Conservation (phyloP, 1,140 invertebrate genomes). For the Apis florea region DNA sequence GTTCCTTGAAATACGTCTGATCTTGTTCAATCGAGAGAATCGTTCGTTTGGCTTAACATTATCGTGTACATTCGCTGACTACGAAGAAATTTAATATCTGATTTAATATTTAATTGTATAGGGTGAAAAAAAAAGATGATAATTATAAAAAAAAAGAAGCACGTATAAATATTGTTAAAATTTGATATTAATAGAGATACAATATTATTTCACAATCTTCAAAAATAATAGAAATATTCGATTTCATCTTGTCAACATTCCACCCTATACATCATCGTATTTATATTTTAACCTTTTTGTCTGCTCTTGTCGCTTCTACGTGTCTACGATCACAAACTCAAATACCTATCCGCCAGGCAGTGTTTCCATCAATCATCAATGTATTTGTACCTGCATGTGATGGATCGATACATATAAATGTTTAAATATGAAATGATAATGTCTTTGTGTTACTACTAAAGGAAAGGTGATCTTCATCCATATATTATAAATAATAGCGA, state of each 20-base stretch:
- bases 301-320: constrained; percentile 8
- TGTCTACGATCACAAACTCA: constrained; percentile 10
- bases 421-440: neutral
- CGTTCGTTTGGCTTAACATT: neutral
- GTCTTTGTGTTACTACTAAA: neutral
- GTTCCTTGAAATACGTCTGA: neutral
- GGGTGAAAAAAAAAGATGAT: neutral
- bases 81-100: neutral
- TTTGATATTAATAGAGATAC: neutral
- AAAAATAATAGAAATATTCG: neutral
- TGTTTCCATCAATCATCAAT: constrained; percentile 4
- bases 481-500: neutral
- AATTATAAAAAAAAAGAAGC: too few relatives aligned
- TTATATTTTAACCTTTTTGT: neutral
- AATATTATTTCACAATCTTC: neutral
- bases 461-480: neutral
- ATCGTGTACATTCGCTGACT: neutral
- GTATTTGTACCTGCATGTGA: neutral
- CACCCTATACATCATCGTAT: neutral
- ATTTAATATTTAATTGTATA: neutral
- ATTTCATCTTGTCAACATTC: neutral
- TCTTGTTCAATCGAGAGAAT: neutral
- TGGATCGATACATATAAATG: constrained; percentile 2
- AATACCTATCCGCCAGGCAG: neutral
- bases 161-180: neutral